Conservation (phyloP, 2,113 vertebrate genomes). For the Deroptyus accipitrinus region DNA sequence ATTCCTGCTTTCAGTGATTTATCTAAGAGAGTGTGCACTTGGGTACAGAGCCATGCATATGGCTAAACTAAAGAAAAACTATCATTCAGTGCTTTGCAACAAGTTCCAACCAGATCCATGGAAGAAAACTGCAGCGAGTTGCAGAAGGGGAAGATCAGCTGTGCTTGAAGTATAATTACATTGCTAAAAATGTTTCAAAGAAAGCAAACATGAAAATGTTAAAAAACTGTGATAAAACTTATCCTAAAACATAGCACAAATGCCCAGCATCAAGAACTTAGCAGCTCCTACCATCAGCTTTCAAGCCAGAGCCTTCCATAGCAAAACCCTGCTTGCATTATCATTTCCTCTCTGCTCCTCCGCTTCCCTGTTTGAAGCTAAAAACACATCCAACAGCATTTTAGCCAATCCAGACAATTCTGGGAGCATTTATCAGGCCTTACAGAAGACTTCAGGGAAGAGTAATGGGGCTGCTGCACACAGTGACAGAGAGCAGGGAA, state of each 20-base stretch:
- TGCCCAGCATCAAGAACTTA: fast-evolving
- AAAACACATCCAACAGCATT: fast-evolving
- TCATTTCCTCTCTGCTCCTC: background rate
- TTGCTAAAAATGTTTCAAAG: background rate
- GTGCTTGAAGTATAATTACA: background rate
- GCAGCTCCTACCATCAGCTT: fast-evolving
- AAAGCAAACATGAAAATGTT: background rate
- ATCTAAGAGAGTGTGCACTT: fast-evolving
- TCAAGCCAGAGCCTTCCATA: background rate
- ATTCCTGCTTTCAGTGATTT: background rate
- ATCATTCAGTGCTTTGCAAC: background rate
- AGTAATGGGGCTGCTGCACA: fast-evolving
- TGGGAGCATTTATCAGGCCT: background rate
- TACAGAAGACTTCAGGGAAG: background rate
- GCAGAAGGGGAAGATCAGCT: background rate
- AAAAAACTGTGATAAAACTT: fast-evolving
- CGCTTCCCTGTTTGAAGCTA: fast-evolving
- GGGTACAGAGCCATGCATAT: background rate
- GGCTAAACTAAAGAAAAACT: background rate
- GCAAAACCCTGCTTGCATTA: fast-evolving
- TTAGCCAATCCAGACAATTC: fast-evolving
- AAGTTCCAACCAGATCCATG: fast-evolving
- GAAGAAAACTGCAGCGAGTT: background rate
- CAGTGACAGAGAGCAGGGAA: fast-evolving
- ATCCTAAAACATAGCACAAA: too few relatives aligned